Conservation (phyloP, 2,113 vertebrate genomes). For the Semnopithecus entellus region DNA sequence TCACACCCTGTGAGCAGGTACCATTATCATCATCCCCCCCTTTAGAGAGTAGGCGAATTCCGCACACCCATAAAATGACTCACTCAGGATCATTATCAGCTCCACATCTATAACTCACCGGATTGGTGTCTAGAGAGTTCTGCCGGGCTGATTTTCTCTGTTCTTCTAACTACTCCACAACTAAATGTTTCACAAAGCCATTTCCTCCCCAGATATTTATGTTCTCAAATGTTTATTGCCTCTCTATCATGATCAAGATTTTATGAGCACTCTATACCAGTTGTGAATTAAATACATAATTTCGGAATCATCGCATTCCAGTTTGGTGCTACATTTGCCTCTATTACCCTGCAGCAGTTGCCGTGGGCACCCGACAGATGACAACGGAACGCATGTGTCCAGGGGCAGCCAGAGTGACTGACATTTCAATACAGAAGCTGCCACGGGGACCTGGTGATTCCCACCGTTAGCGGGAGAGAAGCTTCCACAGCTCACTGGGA, state of each 20-base stretch:
- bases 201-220: constrained; percentile 83
- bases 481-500: neutral
- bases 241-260: constrained; percentile 81
- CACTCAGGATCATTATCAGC: constrained; percentile 61
- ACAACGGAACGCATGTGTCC: constrained; percentile 49
- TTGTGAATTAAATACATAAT: constrained; percentile 82
- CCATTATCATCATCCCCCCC: rapidly evolving
- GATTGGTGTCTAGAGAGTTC: constrained; percentile 77
- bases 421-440: constrained; percentile 53
- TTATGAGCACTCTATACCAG: constrained; percentile 78
- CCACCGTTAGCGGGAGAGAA: neutral
- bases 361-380: constrained; percentile 41
- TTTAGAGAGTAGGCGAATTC: neutral
- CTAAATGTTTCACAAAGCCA: constrained; percentile 82
- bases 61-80: constrained; percentile 53
- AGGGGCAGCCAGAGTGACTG: constrained; percentile 28
- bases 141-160: constrained; percentile 70
- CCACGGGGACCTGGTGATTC: constrained; percentile 10
- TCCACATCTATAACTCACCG: constrained; percentile 48
- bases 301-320: constrained; percentile 61
- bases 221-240: constrained; percentile 80
- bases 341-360: constrained; percentile 50
- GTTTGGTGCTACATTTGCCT: constrained; percentile 65
- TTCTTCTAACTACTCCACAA: constrained; percentile 78
- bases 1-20: neutral